phyloP scores from a whole-genome alignment of 2,113 vertebrate species.

The Chlamydotis undulata region DNA sequence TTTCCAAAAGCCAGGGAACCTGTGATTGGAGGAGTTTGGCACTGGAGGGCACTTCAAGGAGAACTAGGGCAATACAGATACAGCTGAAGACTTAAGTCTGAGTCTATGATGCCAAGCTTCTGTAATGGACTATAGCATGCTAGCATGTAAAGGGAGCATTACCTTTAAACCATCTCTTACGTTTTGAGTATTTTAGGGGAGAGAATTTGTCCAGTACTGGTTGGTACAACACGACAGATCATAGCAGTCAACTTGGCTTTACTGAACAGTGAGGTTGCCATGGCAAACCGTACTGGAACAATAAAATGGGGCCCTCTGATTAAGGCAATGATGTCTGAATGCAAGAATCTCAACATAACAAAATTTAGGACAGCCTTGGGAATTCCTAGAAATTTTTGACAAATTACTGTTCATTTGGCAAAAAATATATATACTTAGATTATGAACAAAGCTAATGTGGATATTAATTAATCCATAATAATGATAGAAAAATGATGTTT shows the following conservation, averaged over 20 bases:
- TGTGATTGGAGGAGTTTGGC: background rate
- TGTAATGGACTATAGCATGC: background rate
- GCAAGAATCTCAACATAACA: background rate
- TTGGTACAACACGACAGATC: background rate
- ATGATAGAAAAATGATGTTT: background rate
- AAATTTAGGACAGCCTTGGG: background rate
- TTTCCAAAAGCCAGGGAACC: background rate
- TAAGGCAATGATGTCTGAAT: background rate
- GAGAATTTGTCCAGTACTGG: background rate
- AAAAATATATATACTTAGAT: background rate
- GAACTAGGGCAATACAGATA: background rate
- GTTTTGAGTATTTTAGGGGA: background rate
- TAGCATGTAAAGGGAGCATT: background rate
- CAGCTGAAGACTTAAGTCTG: background rate
- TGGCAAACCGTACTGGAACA: background rate
- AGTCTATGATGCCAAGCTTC: background rate
- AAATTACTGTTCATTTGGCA: background rate
- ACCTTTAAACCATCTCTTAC: background rate
- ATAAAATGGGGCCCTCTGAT: background rate
- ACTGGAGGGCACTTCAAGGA: background rate
- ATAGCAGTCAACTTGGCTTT: background rate
- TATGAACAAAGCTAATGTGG: background rate
- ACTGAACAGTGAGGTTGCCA: background rate
- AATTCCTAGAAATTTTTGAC: background rate
- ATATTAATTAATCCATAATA: background rate